phyloP scores from a whole-genome alignment of 2,888 invertebrate genomes.

The Pimpla rufipes region DNA sequence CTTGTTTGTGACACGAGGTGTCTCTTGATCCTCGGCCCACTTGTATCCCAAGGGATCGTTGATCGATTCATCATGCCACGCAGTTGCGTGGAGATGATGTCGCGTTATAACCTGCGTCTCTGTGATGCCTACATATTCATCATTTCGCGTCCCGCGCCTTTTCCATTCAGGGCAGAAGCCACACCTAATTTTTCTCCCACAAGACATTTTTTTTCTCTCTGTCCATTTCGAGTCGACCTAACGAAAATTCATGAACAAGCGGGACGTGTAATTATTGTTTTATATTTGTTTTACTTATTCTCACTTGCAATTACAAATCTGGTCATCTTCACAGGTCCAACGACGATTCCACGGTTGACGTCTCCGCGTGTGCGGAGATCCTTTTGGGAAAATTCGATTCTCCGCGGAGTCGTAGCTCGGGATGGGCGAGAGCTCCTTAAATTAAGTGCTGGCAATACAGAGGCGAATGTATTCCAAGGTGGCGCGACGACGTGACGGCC shows the following conservation, averaged over 20 bases:
- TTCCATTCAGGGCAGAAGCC: background rate
- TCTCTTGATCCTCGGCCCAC: constrained; percentile 81
- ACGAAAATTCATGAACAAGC: background rate
- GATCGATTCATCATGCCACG: constrained; percentile 81
- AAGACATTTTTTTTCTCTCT: background rate
- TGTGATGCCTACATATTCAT: constrained; percentile 18
- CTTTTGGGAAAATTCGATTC: constrained; percentile 49
- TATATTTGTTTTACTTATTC: no score
- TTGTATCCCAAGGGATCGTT: constrained; percentile 82
- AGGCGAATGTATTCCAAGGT: constrained; percentile 58
- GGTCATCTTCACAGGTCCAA: no score
- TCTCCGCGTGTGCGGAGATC: constrained; percentile 11
- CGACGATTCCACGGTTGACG: background rate
- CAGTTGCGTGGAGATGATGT: constrained; percentile 59
- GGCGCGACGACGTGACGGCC: constrained; percentile 57
- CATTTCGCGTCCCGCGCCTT: constrained; percentile 25
- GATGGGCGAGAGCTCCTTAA: constrained; percentile 45
- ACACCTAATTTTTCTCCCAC: background rate
- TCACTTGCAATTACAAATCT: no score
- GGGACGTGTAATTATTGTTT: no score
- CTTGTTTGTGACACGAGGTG: constrained; percentile 75
- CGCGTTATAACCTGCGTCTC: constrained; percentile 42
- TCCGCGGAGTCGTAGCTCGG: constrained; percentile 38
- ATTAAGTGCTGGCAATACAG: constrained; percentile 52
- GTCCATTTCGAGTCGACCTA: background rate